These are phyloP conservation scores for Acestrorhynchus altus DNA, from an alignment of 2,797 vertebrate genomes.

Conservation along the genomic window DNA sequence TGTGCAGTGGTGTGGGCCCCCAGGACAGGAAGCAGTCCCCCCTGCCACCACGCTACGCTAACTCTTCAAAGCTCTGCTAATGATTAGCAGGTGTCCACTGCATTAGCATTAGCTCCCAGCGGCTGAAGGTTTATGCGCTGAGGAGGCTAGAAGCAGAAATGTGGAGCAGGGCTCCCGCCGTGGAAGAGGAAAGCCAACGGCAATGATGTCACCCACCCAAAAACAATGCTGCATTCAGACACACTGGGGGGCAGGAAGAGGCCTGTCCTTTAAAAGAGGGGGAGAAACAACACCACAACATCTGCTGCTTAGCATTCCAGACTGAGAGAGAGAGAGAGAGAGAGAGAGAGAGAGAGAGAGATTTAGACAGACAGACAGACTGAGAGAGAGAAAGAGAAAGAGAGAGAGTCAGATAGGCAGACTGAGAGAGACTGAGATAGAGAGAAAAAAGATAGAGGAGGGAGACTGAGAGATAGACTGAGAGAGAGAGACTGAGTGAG, in stretches of 20 bases:
- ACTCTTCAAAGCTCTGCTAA: slow-evolving; percentile 33
- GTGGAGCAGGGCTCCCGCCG: slow-evolving; percentile 68
- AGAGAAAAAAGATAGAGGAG: background rate
- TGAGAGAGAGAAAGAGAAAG: slow-evolving; percentile 32
- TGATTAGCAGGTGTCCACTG: slow-evolving; percentile 31
- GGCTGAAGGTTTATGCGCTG: slow-evolving; percentile 39
- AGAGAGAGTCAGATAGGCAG: slow-evolving; percentile 2
- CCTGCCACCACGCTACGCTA: slow-evolving; percentile 28
- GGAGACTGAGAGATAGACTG: background rate
- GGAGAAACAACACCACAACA: slow-evolving; percentile 73
- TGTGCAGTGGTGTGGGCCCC: background rate
- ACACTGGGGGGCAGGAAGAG: slow-evolving; percentile 80
- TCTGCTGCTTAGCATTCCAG: slow-evolving; percentile 70
- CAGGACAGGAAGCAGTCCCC: background rate
- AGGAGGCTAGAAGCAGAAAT: slow-evolving; percentile 45
- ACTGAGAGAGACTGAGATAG: background rate
- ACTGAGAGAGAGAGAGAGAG: slow-evolving; percentile 44
- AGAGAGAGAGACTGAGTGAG: background rate
- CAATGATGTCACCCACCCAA: slow-evolving; percentile 79
- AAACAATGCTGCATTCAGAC: slow-evolving; percentile 84
- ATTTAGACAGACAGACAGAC: too few relatives aligned
- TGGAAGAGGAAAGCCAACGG: slow-evolving; percentile 77
- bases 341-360: slow-evolving; percentile 18
- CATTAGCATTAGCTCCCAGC: slow-evolving; percentile 18
- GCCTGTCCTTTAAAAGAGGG: slow-evolving; percentile 70